A percentile compares a stretch with the other conserved stretches of the same genome.
phyloP scores from a whole-genome alignment of 2,888 invertebrate species.

The Aethes cnicana region DNA sequence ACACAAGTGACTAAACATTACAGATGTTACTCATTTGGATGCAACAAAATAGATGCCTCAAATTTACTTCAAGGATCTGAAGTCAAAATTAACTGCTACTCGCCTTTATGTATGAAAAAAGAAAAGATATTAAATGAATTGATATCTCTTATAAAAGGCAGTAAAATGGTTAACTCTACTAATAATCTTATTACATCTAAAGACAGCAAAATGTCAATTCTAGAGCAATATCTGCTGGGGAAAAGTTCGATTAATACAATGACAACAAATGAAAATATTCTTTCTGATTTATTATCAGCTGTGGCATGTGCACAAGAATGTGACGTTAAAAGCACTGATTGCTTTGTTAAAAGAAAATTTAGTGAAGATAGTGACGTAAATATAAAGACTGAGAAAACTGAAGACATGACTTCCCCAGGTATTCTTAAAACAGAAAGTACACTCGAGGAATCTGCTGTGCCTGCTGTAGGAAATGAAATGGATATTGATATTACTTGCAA shows the following conservation, averaged over 20 bases:
- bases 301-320: constrained; percentile 84
- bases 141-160: constrained; percentile 84
- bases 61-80: constrained; percentile 69
- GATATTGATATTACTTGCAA: constrained; percentile 73
- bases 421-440: constrained; percentile 80
- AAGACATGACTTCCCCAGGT: constrained; percentile 46
- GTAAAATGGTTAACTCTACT: constrained; percentile 68
- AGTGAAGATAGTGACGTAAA: constrained; percentile 56
- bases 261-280: constrained; percentile 79
- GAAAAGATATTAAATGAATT: constrained; percentile 87
- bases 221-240: constrained; percentile 86
- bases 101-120: constrained; percentile 90
- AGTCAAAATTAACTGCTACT: constrained; percentile 87
- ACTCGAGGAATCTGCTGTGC: constrained; percentile 76
- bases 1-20: constrained; percentile 87
- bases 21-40: constrained; percentile 87
- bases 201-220: constrained; percentile 84
- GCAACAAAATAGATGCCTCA: constrained; percentile 82
- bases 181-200: constrained; percentile 62
- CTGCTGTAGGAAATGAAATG: constrained; percentile 78
- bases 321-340: constrained; percentile 76
- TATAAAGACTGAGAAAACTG: constrained; percentile 62
- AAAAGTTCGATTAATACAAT: constrained; percentile 59
- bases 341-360: constrained; percentile 72
- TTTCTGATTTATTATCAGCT: constrained; percentile 83